These are phyloP conservation scores for Tyrannus savana DNA, from an alignment of 2,113 vertebrate species.

Conservation along the genomic window DNA sequence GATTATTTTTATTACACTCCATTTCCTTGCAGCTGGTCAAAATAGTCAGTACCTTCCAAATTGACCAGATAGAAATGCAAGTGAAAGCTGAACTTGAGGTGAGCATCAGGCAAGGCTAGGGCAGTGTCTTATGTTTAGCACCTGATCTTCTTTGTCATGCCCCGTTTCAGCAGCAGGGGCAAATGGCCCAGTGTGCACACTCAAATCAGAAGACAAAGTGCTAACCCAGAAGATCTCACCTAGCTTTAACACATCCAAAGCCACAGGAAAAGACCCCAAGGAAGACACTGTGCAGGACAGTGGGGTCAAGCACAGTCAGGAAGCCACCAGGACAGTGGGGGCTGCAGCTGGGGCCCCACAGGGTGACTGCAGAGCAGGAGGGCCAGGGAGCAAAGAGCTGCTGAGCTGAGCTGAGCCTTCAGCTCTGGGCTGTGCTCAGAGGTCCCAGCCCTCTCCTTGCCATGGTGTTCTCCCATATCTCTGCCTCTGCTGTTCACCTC, in stretches of 20 bases:
- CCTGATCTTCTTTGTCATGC: not conserved
- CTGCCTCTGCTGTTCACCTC: not conserved
- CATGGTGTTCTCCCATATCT: not conserved
- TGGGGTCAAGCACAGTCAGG: not conserved
- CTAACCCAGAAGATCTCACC: not conserved
- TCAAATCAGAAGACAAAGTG: not conserved
- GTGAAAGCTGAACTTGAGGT: not conserved
- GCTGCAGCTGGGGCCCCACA: not conserved
- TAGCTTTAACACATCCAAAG: not conserved
- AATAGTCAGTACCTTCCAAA: not conserved
- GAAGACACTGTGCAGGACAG: not conserved
- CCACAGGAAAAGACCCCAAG: not conserved
- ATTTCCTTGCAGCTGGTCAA: not conserved
- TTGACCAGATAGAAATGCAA: not conserved
- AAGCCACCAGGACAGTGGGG: rapidly evolving
- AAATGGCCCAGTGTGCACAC: not conserved
- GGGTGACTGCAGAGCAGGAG: not conserved
- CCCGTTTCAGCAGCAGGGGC: not conserved
- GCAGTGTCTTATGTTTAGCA: not conserved
- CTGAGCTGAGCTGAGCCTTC: not conserved
- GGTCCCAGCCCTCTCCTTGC: not conserved
- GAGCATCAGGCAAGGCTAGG: not conserved
- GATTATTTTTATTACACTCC: not conserved
- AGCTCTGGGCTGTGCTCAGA: rapidly evolving
- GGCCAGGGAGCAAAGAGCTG: not conserved